A percentile compares a stretch with the other conserved stretches of the same genome.
These are phyloP conservation scores for Micromys minutus DNA, from an alignment of 2,113 vertebrate genomes.

Conservation along the genomic window DNA sequence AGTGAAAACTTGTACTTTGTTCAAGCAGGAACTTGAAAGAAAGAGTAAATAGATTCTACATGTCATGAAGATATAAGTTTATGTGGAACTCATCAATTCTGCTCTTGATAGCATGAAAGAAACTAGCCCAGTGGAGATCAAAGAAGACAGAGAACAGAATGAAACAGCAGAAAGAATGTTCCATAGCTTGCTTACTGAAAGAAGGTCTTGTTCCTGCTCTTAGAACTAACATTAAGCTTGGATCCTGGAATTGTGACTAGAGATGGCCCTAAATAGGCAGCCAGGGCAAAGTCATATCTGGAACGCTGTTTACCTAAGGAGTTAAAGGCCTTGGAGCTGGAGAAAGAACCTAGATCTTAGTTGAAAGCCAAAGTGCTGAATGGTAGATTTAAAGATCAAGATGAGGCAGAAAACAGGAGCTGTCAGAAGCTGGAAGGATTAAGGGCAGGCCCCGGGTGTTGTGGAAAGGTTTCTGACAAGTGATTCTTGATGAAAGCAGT, in stretches of 20 bases:
- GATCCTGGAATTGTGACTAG: background rate
- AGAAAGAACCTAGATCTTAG: slow-evolving; percentile 17
- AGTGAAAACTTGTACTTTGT: slow-evolving; percentile 32
- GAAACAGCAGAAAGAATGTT: background rate
- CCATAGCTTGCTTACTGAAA: background rate
- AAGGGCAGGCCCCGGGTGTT: slow-evolving; percentile 50
- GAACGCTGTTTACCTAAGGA: slow-evolving; percentile 3
- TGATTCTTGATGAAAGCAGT: slow-evolving; percentile 34
- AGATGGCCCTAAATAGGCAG: background rate
- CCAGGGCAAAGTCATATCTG: background rate
- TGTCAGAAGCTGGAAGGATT: slow-evolving; percentile 66
- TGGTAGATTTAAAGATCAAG: slow-evolving; percentile 63
- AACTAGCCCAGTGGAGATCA: slow-evolving; percentile 4
- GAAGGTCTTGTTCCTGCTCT: slow-evolving; percentile 1
- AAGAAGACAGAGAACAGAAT: background rate
- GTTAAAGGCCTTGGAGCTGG: slow-evolving; percentile 6
- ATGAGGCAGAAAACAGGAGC: slow-evolving; percentile 22
- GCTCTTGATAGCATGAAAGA: slow-evolving; percentile 11
- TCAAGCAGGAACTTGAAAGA: slow-evolving; percentile 9
- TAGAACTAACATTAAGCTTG: background rate
- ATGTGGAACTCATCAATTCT: slow-evolving; percentile 12
- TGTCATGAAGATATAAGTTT: background rate
- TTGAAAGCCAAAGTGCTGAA: slow-evolving; percentile 59
- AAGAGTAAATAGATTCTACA: background rate
- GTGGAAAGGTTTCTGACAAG: slow-evolving; percentile 66